A percentile compares a stretch with the other conserved stretches of the same genome.
phyloP scores from a whole-genome alignment of 2,113 vertebrate species.

The Neotoma lepida region DNA sequence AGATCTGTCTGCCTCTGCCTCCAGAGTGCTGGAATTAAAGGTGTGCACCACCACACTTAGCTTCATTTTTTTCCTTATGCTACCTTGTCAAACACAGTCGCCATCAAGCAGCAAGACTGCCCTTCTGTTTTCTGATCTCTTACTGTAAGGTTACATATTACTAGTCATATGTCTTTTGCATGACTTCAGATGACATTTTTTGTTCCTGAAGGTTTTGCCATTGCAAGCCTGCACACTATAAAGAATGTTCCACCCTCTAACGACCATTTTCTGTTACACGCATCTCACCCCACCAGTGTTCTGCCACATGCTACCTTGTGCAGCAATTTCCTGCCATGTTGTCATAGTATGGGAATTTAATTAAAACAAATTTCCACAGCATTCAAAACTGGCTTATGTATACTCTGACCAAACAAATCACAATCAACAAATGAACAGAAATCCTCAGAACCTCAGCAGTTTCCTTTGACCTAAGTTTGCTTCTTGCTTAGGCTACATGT shows the following conservation, averaged over 20 bases:
- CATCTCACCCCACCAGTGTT: not conserved
- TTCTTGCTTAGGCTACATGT: not conserved
- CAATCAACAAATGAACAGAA: not conserved
- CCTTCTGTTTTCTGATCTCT: constrained; percentile 30
- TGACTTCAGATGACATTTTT: constrained; percentile 2
- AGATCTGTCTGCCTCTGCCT: not conserved
- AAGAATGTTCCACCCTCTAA: not conserved
- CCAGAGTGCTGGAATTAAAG: not conserved
- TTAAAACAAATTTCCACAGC: constrained; percentile 5
- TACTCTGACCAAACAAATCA: not conserved
- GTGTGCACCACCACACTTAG: not conserved
- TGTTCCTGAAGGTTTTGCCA: not conserved
- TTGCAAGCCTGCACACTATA: not conserved
- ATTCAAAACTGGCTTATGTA: not conserved
- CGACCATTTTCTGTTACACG: not conserved
- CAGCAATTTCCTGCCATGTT: not conserved
- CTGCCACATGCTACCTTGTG: not conserved
- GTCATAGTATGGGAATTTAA: constrained; percentile 48
- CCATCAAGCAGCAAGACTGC: not conserved
- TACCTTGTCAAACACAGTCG: not conserved
- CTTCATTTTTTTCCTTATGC: not conserved
- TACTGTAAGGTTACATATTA: constrained; percentile 19
- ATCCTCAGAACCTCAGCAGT: not conserved
- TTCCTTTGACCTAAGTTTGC: not conserved
- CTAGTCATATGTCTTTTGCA: not conserved